Evolutionary conservation across 2,888 invertebrate species (phyloP).

Genomic region (Coelinius sp.): DNA sequence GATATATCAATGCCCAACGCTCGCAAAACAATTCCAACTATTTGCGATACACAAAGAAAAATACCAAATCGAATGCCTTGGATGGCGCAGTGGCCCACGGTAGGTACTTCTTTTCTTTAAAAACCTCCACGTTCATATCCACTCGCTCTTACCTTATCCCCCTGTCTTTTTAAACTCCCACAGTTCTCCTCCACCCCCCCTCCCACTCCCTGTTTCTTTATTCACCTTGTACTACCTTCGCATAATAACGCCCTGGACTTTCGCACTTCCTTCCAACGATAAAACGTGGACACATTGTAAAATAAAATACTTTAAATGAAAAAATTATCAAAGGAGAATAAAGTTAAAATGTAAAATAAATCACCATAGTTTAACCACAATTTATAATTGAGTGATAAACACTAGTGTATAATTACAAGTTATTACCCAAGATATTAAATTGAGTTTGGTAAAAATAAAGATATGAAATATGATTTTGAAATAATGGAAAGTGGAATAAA

Average conservation of each 20-base stretch:
- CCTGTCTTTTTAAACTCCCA: slow-evolving; percentile 36
- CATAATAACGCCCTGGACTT: slow-evolving; percentile 39
- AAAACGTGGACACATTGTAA: slow-evolving; percentile 17
- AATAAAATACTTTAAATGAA: slow-evolving; percentile 11
- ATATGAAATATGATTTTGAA: background rate
- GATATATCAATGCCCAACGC: slow-evolving; percentile 71
- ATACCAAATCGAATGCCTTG: slow-evolving; percentile 71
- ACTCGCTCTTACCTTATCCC: slow-evolving; percentile 40
- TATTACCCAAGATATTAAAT: background rate
- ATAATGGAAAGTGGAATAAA: background rate
- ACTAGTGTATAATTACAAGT: slow-evolving; percentile 14
- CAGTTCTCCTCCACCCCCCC: slow-evolving; percentile 38
- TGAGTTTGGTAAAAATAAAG: background rate
- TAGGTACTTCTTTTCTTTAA: slow-evolving; percentile 43
- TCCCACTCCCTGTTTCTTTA: slow-evolving; percentile 42
- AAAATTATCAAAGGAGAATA: background rate
- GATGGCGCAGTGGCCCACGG: slow-evolving; percentile 61
- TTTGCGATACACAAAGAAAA: slow-evolving; percentile 71
- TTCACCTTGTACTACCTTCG: slow-evolving; percentile 39
- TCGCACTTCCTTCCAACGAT: slow-evolving; percentile 25
- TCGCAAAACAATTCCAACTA: slow-evolving; percentile 71
- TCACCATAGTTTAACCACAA: background rate
- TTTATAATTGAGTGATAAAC: slow-evolving; percentile 16
- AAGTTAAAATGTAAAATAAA: background rate
- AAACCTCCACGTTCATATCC: slow-evolving; percentile 41